Evolutionary conservation across 2,888 invertebrate species (phyloP), one percentile per base, ranked within the genome.

Genomic region (Petrolisthes cinctipes): DNA sequence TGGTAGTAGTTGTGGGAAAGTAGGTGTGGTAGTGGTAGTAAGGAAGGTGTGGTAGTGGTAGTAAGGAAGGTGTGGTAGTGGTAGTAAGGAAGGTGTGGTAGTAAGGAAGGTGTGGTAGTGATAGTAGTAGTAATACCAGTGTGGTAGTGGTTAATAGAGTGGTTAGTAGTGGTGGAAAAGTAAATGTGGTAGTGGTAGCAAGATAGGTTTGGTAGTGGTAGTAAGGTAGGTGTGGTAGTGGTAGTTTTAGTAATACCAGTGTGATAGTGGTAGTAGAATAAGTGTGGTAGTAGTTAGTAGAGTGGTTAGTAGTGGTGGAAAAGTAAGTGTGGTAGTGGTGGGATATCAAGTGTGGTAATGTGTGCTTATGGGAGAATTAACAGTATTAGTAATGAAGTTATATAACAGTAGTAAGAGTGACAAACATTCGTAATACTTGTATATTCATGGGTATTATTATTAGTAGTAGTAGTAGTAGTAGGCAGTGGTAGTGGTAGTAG

Each of bases 381-480:
- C n/a, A 20, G 73, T 71, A 17, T n/a, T 71, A 71, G 71, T 5
- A 6, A 23, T 71, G 9, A 23, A 14, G 3, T 37, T 37, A 37
- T 37, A 17, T 66, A 17, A 17, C 17, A 3, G 66, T 66, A 66
- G 66, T 66, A 66, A 17, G 11, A 17, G 66, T 66, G 66, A 17
- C 3, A 3, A 17, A 14, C 17, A 66, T 11, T 66, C 14, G 2
- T 66, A 66, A 17, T 66, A 3, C 14, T 66, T 11, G 66, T 66
- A 17, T 11, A 14, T 1, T 11, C 17, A 66, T 11, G 11, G 66
- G 66, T 66, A 3, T 11, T 66, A 17, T 11, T 66, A 17, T 11
- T 66, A 73, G 73, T 73, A 73, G 20, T 73, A n/a, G 1, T 73
- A 20, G 73, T 73, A 23, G 73, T 73, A 7, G 73, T 73, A n/a